Base-by-base conservation (phyloP, 2,888 invertebrate genomes). In the Euclidia mi region DNA sequence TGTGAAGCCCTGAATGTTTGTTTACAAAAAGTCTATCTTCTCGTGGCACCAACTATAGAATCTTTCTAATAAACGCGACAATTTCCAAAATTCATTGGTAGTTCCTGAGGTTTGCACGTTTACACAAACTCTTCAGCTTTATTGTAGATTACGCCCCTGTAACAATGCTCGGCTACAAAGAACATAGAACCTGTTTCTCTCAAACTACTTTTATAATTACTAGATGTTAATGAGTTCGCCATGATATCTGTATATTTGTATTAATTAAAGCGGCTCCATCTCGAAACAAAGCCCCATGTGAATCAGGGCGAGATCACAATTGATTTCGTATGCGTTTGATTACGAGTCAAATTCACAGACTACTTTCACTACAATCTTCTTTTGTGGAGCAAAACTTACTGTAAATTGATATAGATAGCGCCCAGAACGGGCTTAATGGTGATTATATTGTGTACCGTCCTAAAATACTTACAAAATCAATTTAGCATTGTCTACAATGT, bases 291-390 rank as follows among this genome's bases (percentile, higher is more conserved):
- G 51, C 61, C 50, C 45, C 65, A 52, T 81, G 78, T 56, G 78
- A 84, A 82, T 66, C 55, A 65, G 79, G 78, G 58, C 78, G 46
- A 41, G 51, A 55, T 56, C 6, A 71, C 73, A 76, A 76, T 80
- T 75, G 74, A 83, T 78, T 65, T 65, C 43, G 55, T 62, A 60
- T 52, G 62, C 46, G 58, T 66, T 63, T 57, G 61, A 67, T 74
- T 71, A 62, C 64, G 20, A 51, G 50, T 61, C 67, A 53, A 56
- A 52, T 61, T 74, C 62, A 63, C 53, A 15, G 25, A 61, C 55
- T 71, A 64, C 83, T 82, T 83, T 84, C 82, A 65, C 74, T 61
- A 42, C 46, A 59, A 43, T 43, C 10, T 14, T 14, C 28, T 14
- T 66, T 61, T 64, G 29, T 65, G 40, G 61, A 29, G 6, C 28